Evolutionary conservation across 2,797 vertebrate genomes (phyloP).

Genomic region (Peromyscus melanophrys): DNA sequence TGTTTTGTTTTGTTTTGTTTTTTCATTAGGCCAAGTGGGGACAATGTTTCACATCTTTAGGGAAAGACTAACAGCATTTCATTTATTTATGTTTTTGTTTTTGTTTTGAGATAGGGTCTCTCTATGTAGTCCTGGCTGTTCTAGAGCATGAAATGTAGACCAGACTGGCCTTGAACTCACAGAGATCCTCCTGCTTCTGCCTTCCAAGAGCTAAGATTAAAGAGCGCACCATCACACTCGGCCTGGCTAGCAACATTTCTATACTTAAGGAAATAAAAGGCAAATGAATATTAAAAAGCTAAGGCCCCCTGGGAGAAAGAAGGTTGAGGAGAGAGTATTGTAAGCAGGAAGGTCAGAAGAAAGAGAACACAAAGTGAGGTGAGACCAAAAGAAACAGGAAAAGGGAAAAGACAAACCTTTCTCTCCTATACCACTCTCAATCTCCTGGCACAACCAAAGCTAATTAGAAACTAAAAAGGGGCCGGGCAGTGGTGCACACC

Average conservation of each 20-base stretch:
- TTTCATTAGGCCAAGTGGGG: neutral
- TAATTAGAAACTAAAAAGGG: neutral
- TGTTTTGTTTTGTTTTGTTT: neutral
- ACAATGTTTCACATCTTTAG: neutral
- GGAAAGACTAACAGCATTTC: neutral
- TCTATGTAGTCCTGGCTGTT: neutral
- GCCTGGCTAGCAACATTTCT: constrained; percentile 17
- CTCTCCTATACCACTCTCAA: neutral
- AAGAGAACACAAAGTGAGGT: constrained; percentile 53
- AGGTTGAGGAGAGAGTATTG: neutral
- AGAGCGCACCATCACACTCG: neutral
- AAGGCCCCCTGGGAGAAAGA: neutral
- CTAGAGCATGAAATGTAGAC: neutral
- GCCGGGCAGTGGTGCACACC: no score
- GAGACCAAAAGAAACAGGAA: neutral
- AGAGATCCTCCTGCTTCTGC: neutral
- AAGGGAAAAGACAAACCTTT: neutral
- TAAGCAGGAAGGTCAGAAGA: constrained; percentile 44
- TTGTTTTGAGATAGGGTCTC: neutral
- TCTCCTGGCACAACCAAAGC: neutral
- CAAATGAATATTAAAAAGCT: constrained; percentile 39
- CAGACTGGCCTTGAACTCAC: neutral
- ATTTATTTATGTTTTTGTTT: neutral
- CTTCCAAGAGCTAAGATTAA: neutral
- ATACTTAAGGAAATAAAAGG: constrained; percentile 57